Evolutionary conservation across 2,113 vertebrate species (phyloP).

Genomic region (Orcinus orca): DNA sequence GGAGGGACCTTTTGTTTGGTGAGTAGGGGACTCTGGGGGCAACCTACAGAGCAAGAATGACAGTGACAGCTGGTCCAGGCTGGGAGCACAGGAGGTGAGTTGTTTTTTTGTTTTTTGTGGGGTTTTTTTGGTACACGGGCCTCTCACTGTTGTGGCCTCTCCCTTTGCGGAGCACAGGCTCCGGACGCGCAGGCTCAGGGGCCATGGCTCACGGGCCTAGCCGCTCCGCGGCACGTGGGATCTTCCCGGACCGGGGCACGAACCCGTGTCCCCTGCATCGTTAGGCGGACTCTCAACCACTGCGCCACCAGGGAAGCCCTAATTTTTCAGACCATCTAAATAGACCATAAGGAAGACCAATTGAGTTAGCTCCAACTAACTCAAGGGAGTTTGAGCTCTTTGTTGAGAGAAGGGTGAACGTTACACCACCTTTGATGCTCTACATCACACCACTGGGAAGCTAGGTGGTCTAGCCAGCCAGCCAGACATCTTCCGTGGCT

Average conservation of each 20-base stretch:
- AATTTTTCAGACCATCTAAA: neutral
- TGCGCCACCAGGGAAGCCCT: too few species aligned
- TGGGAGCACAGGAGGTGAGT: neutral
- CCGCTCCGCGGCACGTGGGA: too few species aligned
- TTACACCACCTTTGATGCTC: neutral
- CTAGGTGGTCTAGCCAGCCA: neutral
- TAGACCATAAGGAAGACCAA: neutral
- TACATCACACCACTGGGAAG: neutral
- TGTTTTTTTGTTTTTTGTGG: too few species aligned
- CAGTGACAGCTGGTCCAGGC: neutral
- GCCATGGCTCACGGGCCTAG: too few species aligned
- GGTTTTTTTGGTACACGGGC: too few species aligned
- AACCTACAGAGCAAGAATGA: neutral
- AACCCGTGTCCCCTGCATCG: too few species aligned
- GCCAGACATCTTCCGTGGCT: neutral
- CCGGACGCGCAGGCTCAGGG: too few species aligned
- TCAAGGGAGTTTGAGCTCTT: neutral
- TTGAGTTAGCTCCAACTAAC: neutral
- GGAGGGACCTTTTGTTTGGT: slow-evolving; percentile 88
- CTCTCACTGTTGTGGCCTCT: too few species aligned
- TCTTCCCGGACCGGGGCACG: too few species aligned
- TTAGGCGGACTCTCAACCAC: too few species aligned
- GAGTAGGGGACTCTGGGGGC: neutral
- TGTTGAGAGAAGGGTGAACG: neutral
- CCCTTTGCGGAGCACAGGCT: too few species aligned